Evolutionary conservation across 2,797 vertebrate genomes (phyloP).

Genomic region (Diglossa cyanea): DNA sequence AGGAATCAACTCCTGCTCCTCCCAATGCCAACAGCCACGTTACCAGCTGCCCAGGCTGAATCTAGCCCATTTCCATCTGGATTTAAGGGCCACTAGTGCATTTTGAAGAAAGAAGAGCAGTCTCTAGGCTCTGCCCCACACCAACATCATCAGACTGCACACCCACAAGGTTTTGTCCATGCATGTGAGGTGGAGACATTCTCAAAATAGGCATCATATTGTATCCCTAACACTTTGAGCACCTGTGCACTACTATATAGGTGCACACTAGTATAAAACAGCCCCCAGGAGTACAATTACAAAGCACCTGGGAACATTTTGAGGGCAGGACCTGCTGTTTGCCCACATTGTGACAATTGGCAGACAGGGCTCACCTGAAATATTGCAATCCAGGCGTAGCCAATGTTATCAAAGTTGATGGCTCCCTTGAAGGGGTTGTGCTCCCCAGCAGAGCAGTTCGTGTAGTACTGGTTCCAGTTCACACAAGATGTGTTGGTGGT

Average conservation of each 20-base stretch:
- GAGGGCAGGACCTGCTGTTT: neutral
- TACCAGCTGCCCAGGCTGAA: neutral
- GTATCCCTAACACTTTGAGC: neutral
- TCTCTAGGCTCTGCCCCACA: neutral
- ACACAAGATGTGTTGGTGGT: slow-evolving; percentile 95
- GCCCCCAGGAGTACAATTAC: neutral
- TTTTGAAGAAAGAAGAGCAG: neutral
- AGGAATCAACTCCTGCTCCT: neutral
- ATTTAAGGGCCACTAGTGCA: neutral
- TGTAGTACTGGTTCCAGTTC: slow-evolving; percentile 98
- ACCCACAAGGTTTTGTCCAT: neutral
- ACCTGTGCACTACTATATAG: rapidly evolving
- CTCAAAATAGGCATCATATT: neutral
- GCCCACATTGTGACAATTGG: neutral
- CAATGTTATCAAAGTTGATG: slow-evolving; percentile 99
- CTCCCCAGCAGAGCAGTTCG: slow-evolving; percentile 88
- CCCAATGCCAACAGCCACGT: rapidly evolving
- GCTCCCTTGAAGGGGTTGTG: slow-evolving; percentile 96
- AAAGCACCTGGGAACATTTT: rapidly evolving
- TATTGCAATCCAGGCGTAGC: slow-evolving; percentile 97
- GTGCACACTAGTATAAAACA: neutral
- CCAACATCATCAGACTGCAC: neutral
- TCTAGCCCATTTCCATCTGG: neutral
- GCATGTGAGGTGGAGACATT: rapidly evolving
- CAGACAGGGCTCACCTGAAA: slow-evolving; percentile 84